Evolutionary conservation across 2,113 vertebrate genomes (phyloP), one percentile per base, ranked within the genome.

Genomic region (Nesogale talazaci): DNA sequence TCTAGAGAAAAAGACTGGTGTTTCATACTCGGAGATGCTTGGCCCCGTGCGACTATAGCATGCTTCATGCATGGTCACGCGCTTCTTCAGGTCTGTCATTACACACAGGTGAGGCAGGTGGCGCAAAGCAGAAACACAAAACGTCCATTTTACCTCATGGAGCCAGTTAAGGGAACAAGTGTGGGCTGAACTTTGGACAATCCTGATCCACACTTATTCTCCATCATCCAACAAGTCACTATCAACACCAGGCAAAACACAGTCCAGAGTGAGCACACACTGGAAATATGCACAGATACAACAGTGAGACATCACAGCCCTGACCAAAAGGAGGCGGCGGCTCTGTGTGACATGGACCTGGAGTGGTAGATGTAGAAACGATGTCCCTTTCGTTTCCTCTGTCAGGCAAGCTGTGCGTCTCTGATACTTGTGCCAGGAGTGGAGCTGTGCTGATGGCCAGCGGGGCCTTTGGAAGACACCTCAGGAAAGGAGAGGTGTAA

Each of bases 201-300:
- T 92, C 90, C 89, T 88, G 83, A 86, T 93, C 94, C 80, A 80
- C 91, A 83, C 59, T 94, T 88, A 93, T 91, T 90, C 90, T 92
- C 90, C 76, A 90, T 89, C 92, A 92, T 80, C 92, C 88, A 94
- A 83, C 80, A 96, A 93, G 88, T 85, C 94, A 83, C 90, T 93
- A 89, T 92, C 84, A 76, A 83, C 95, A 96, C 36, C 75, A 92
- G 88, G 82, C 91, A 86, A 83, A 91, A 61, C 81, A 83, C 6
- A 65, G 38, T 40, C 56, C 34, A 31, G 63, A 82, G 82, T 87
- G 87, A 77, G 82, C 10, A 59, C 31, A 59, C 56, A 36, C 0
- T 76, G 82, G 59, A 93, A 93, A 78, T 67, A 42, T 20, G 79
- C 56, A 75, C 69, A 72, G 42, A 93, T 25, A 52, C 31, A 36